Evolutionary conservation across 2,113 vertebrate species (phyloP).

Genomic region (Rhizomys pruinosus): DNA sequence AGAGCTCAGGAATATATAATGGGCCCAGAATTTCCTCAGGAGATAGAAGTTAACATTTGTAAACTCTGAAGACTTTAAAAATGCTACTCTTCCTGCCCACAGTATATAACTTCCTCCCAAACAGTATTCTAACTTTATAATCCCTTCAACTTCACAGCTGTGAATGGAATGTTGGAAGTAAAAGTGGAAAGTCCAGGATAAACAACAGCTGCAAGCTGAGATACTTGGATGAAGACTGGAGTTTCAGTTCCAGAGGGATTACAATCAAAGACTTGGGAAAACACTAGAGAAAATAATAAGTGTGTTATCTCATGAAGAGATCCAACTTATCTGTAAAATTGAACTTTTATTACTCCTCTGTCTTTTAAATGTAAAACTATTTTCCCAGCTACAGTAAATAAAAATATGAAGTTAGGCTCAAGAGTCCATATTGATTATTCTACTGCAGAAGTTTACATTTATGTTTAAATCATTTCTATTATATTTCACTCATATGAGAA

Average conservation of each 20-base stretch:
- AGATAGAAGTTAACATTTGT: constrained; percentile 67
- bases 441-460: neutral
- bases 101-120: constrained; percentile 58
- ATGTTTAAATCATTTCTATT: neutral
- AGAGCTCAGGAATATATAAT: constrained; percentile 64
- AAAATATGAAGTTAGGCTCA: neutral
- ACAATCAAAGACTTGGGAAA: constrained; percentile 54
- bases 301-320: neutral
- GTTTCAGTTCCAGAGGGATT: constrained; percentile 45
- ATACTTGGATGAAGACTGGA: constrained; percentile 46
- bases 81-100: constrained; percentile 55
- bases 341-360: neutral
- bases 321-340: neutral
- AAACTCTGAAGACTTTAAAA: constrained; percentile 65
- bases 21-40: constrained; percentile 67
- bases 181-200: constrained; percentile 22
- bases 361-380: neutral
- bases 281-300: neutral
- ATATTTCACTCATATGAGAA: neutral
- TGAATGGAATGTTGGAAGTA: constrained; percentile 2
- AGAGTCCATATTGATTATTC: neutral
- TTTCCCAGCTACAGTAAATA: neutral
- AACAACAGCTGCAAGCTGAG: constrained; percentile 43
- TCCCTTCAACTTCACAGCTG: constrained; percentile 48
- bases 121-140: constrained; percentile 65